Percentiles rank a stretch among this genome's conserved stretches.
Evolutionary conservation across 2,113 vertebrate genomes (phyloP).

Genomic region (Syngnathoides biaculeatus): DNA sequence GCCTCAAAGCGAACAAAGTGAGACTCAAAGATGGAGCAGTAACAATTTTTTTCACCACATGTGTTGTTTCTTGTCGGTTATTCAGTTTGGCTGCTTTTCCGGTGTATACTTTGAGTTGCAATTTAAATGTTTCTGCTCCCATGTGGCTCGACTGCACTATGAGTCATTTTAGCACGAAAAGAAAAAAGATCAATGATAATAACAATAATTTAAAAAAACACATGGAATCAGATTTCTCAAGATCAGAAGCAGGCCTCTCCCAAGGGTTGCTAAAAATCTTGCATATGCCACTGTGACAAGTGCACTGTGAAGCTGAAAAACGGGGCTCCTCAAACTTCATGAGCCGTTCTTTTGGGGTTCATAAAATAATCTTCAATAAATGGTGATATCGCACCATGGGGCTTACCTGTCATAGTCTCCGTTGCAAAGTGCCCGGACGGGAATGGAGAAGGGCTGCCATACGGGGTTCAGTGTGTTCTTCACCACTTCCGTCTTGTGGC

Average conservation of each 20-base stretch:
- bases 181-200: too few species aligned
- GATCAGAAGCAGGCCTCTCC: too few species aligned
- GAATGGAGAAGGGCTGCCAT: constrained; percentile 88
- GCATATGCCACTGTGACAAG: background rate
- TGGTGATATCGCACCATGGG: constrained; percentile 6
- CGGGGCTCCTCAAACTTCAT: too few species aligned
- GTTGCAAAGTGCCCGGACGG: constrained; percentile 88
- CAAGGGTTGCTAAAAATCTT: background rate
- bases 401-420: constrained; percentile 88
- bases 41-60: background rate
- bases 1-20: constrained; percentile 10
- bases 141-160: too few species aligned
- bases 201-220: too few species aligned
- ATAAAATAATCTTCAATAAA: background rate
- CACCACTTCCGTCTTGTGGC: constrained; percentile 76
- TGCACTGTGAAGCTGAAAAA: too few species aligned
- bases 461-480: constrained; percentile 87
- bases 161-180: too few species aligned
- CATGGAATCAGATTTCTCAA: too few species aligned
- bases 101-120: too few species aligned
- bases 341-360: background rate
- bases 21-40: constrained; percentile 4
- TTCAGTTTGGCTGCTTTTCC: background rate
- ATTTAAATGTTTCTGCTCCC: too few species aligned
- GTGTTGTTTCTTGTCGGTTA: background rate